phyloP scores from a whole-genome alignment of 2,797 vertebrate genomes.

The Xenentodon cancila region DNA sequence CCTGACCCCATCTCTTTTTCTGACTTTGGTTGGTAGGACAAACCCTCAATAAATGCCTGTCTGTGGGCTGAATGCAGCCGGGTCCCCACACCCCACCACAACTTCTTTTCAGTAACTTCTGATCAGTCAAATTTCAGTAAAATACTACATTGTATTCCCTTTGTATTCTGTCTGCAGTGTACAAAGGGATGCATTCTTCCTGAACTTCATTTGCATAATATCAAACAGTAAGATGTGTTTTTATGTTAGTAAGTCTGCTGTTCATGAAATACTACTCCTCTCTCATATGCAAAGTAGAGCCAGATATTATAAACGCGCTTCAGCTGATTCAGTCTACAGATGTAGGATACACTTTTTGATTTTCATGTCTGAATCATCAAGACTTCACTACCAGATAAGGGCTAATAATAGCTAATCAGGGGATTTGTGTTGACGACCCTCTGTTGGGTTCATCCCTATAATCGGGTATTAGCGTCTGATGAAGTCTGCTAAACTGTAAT shows the following conservation, averaged over 20 bases:
- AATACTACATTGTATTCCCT: background rate
- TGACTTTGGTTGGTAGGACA: no score
- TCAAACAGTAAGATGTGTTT: background rate
- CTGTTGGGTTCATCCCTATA: slow-evolving; percentile 37
- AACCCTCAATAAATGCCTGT: no score
- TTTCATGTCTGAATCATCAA: slow-evolving; percentile 9
- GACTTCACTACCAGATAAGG: slow-evolving; percentile 31
- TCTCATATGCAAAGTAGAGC: background rate
- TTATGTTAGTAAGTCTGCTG: background rate
- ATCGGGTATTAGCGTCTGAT: slow-evolving; percentile 30
- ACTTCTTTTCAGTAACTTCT: background rate
- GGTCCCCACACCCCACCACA: background rate
- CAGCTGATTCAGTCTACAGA: background rate
- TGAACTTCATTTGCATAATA: background rate
- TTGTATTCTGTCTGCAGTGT: background rate
- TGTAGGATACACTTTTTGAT: background rate
- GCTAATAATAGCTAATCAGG: slow-evolving; percentile 30
- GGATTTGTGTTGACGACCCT: slow-evolving; percentile 24
- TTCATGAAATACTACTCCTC: background rate
- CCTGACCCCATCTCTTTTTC: no score
- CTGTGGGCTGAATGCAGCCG: background rate
- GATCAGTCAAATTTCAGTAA: background rate
- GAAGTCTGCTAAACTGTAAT: slow-evolving; percentile 43
- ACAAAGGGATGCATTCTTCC: background rate
- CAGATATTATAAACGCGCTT: slow-evolving; percentile 2